Conservation (phyloP, 2,113 vertebrate species). For the Axis porcinus region DNA sequence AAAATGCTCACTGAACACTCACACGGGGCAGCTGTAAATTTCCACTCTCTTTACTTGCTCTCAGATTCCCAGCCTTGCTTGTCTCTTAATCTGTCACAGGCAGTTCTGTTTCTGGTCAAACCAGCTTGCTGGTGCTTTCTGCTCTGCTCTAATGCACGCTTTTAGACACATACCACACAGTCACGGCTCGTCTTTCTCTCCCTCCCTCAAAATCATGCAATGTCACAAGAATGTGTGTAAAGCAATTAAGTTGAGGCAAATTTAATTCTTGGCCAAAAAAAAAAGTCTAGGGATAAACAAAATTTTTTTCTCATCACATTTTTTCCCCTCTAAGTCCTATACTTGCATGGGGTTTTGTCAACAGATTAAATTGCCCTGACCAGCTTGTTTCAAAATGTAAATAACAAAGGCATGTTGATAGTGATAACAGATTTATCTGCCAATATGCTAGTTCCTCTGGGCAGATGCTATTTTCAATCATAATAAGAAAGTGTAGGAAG, state of each 20-base stretch:
- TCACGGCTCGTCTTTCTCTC: not conserved
- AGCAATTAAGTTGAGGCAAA: constrained; percentile 76
- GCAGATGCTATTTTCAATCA: constrained; percentile 2
- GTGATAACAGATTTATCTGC: constrained; percentile 42
- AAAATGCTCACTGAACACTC: constrained; percentile 68
- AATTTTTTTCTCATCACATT: constrained; percentile 53
- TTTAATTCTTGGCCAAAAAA: constrained; percentile 64
- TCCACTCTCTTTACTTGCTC: constrained; percentile 80
- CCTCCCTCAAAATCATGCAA: constrained; percentile 72
- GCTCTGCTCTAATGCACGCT: constrained; percentile 54
- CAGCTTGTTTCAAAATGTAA: constrained; percentile 68
- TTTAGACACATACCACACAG: constrained; percentile 51
- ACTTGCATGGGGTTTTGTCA: constrained; percentile 9
- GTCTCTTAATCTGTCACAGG: constrained; percentile 74
- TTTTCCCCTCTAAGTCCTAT: not conserved
- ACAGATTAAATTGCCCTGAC: constrained; percentile 71
- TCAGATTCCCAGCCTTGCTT: constrained; percentile 69
- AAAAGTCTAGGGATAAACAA: constrained; percentile 63
- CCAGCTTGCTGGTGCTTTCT: constrained; percentile 72
- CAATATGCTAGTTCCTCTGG: constrained; percentile 27
- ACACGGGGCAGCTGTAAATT: constrained; percentile 81
- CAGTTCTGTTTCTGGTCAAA: constrained; percentile 77
- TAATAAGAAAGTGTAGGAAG: constrained; percentile 30
- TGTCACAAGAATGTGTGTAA: constrained; percentile 84
- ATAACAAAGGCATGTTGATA: constrained; percentile 33